Evolutionary conservation across 2,113 vertebrate species (phyloP).

Genomic region (Progne subis): DNA sequence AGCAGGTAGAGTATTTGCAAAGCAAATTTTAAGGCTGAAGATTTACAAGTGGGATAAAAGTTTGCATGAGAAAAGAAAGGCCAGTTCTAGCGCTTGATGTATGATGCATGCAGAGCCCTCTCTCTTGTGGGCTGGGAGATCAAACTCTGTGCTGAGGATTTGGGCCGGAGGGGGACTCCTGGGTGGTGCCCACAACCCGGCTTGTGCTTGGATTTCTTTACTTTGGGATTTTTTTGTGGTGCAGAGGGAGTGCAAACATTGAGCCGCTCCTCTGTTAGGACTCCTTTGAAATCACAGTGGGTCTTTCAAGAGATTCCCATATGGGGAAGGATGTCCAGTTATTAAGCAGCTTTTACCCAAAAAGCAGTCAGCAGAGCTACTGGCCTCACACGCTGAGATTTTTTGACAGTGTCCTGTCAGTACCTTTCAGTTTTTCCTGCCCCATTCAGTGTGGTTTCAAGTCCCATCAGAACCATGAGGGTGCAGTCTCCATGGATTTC

Average conservation of each 20-base stretch:
- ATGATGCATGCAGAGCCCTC: background rate
- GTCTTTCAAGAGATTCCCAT: background rate
- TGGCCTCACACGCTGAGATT: rapidly evolving
- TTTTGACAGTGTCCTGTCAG: background rate
- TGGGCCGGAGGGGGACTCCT: background rate
- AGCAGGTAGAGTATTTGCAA: background rate
- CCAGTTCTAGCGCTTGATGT: background rate
- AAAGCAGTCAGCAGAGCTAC: background rate
- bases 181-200: background rate
- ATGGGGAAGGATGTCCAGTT: background rate
- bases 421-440: background rate
- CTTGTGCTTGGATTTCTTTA: background rate
- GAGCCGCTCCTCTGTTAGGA: background rate
- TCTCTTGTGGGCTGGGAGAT: background rate
- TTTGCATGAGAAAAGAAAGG: background rate
- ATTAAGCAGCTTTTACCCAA: background rate
- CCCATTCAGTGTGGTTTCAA: background rate
- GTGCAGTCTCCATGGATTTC: background rate
- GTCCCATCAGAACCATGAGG: background rate
- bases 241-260: background rate
- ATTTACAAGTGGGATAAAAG: background rate
- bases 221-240: background rate
- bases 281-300: background rate
- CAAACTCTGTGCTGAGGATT: background rate
- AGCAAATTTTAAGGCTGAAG: background rate